These are phyloP conservation scores for Clitarchus hookeri DNA, from an alignment of 2,888 invertebrate species.

Conservation along the genomic window DNA sequence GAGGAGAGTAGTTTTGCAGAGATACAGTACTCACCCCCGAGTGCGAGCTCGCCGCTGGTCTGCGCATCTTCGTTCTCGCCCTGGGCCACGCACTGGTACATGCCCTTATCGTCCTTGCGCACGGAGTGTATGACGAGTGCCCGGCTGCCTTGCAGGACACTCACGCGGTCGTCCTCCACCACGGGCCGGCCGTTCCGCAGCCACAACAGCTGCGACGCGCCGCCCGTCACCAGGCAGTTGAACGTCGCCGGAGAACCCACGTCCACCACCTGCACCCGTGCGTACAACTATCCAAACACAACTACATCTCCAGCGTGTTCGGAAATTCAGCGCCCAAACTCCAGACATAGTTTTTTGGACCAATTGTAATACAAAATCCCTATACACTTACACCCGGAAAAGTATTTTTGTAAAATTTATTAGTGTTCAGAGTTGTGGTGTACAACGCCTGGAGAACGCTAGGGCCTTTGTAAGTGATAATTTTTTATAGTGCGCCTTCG, in stretches of 20 bases:
- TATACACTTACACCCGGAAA: too few species aligned
- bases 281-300: too few species aligned
- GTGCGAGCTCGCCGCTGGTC: conserved; percentile 46
- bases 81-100: conserved; percentile 57
- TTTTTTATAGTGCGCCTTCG: too few species aligned
- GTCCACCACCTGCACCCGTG: conserved; percentile 65
- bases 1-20: too few species aligned
- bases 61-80: conserved; percentile 50
- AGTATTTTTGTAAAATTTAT: too few species aligned
- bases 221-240: conserved; percentile 83
- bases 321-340: too few species aligned
- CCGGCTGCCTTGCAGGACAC: conserved; percentile 37
- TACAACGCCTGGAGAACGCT: too few species aligned
- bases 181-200: conserved; percentile 53
- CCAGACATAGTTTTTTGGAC: too few species aligned
- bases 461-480: too few species aligned
- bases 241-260: conserved; percentile 81
- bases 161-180: conserved; percentile 42
- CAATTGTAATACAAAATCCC: too few species aligned
- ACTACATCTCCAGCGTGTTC: too few species aligned
- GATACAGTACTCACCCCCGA: conserved; percentile 44
- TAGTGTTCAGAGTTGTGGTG: too few species aligned
- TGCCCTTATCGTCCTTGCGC: conserved; percentile 54
- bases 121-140: conserved; percentile 50
- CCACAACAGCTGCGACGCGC: conserved; percentile 51